Conservation (phyloP, 2,113 vertebrate species). For the Elaphurus davidianus region DNA sequence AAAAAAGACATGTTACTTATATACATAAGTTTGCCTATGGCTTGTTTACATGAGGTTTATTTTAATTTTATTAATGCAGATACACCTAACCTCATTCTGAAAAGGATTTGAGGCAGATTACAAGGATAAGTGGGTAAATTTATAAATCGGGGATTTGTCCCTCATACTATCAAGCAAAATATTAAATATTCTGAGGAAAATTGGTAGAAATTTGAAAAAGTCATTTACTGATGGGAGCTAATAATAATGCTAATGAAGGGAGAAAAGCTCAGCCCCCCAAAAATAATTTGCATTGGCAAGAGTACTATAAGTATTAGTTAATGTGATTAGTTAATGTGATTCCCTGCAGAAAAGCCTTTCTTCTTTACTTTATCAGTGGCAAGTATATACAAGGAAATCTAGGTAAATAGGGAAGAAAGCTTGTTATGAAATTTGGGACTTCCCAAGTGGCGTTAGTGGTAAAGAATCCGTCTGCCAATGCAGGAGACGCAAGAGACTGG, state of each 20-base stretch:
- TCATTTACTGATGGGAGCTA: background rate
- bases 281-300: background rate
- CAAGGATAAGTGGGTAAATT: slow-evolving; percentile 24
- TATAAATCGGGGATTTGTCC: background rate
- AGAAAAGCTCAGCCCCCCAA: background rate
- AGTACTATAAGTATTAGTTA: background rate
- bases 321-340: slow-evolving; percentile 5
- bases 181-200: slow-evolving; percentile 25
- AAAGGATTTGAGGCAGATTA: slow-evolving; percentile 47
- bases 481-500: background rate
- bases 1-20: slow-evolving; percentile 26
- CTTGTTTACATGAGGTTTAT: slow-evolving; percentile 36
- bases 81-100: slow-evolving; percentile 20
- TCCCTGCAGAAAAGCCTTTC: background rate
- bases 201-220: background rate
- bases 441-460: background rate
- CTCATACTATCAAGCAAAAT: slow-evolving; percentile 5
- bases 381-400: background rate
- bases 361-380: background rate
- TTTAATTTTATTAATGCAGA: slow-evolving; percentile 50
- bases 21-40: slow-evolving; percentile 41
- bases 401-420: background rate
- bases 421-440: background rate
- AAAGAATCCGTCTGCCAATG: background rate
- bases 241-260: background rate